phyloP scores from a whole-genome alignment of 2,797 vertebrate genomes.

The Botia almorhae region DNA sequence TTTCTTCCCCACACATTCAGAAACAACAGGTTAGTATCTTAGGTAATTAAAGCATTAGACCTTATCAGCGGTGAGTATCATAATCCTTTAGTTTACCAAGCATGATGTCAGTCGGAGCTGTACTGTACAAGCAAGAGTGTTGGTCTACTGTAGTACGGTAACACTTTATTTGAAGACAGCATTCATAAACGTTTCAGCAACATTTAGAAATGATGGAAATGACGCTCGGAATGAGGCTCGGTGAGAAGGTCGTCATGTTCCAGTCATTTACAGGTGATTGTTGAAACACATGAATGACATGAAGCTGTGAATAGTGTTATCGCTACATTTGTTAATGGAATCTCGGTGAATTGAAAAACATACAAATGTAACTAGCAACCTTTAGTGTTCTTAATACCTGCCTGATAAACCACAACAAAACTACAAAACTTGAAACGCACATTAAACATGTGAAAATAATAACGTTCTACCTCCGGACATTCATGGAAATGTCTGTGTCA shows the following conservation, averaged over 20 bases:
- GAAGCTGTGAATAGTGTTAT: constrained; percentile 86
- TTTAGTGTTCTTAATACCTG: constrained; percentile 70
- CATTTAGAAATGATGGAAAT: constrained; percentile 72
- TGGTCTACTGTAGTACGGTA: constrained; percentile 82
- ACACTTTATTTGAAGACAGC: constrained; percentile 84
- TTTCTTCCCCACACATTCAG: constrained; percentile 84
- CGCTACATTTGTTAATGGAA: constrained; percentile 73
- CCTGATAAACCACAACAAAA: constrained; percentile 80
- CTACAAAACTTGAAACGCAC: constrained; percentile 70
- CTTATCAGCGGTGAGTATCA: constrained; percentile 82
- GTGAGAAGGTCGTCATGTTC: constrained; percentile 65
- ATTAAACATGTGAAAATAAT: constrained; percentile 68
- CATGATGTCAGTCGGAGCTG: constrained; percentile 77
- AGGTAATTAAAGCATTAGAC: constrained; percentile 80
- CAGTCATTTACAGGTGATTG: constrained; percentile 68
- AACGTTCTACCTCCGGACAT: constrained; percentile 74
- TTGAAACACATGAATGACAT: constrained; percentile 68
- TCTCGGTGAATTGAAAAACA: too few species aligned
- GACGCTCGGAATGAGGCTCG: too few species aligned
- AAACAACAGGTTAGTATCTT: constrained; percentile 86
- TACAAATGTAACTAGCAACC: constrained; percentile 66
- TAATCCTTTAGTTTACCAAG: constrained; percentile 77
- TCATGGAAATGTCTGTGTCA: constrained; percentile 79
- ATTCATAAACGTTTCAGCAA: constrained; percentile 72
- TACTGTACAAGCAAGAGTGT: constrained; percentile 79